Percentiles rank a stretch among this genome's conserved stretches.
Conservation (phyloP, 2,113 vertebrate genomes). For the Tringa solitaria region DNA sequence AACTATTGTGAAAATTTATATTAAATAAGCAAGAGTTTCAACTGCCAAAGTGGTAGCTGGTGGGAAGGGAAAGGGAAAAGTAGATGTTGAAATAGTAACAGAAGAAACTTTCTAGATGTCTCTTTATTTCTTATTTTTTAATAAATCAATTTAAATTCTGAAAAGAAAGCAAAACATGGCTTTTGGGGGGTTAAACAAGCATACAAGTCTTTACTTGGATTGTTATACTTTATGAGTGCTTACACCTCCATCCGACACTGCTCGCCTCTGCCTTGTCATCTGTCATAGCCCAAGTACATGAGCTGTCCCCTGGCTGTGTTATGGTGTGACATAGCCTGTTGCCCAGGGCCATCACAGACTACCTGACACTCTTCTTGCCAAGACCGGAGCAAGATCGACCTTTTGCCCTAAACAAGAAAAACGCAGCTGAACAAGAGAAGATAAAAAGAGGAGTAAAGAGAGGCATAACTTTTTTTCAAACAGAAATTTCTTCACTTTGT, state of each 20-base stretch:
- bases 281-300: background rate
- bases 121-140: background rate
- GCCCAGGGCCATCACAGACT: rapidly evolving
- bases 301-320: background rate
- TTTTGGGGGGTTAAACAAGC: background rate
- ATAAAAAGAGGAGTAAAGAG: background rate
- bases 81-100: background rate
- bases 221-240: background rate
- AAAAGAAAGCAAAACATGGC: background rate
- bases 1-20: background rate
- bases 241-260: background rate
- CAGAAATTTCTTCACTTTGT: background rate
- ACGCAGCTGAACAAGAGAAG: background rate
- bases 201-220: background rate
- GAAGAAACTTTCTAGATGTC: rapidly evolving
- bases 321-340: rapidly evolving
- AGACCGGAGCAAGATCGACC: background rate
- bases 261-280: background rate
- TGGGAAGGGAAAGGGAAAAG: background rate
- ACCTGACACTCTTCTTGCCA: background rate
- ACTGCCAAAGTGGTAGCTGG: background rate
- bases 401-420: background rate
- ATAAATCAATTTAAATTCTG: background rate
- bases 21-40: background rate
- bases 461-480: rapidly evolving